A percentile compares a stretch with the other conserved stretches of the same genome.
Evolutionary conservation across 2,113 vertebrate species (phyloP).

Genomic region (Mesoclemmys tuberculata): DNA sequence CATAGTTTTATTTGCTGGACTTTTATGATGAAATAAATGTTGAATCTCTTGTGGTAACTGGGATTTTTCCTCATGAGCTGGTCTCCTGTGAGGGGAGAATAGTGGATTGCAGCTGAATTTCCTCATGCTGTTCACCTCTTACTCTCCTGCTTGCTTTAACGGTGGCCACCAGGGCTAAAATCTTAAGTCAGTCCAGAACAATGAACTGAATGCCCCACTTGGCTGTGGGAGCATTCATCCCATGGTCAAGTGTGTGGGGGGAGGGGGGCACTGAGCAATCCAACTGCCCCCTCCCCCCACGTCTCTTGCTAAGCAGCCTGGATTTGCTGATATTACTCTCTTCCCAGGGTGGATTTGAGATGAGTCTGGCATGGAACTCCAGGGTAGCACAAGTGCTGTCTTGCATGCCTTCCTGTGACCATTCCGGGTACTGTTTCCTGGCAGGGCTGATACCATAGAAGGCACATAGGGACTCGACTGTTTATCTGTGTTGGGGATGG

Average conservation of each 20-base stretch:
- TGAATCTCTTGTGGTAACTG: conserved; percentile 82
- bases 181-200: neutral
- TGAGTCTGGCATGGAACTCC: neutral
- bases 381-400: neutral
- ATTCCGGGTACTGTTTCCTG: neutral
- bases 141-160: neutral
- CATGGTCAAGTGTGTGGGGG: too few species aligned
- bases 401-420: neutral
- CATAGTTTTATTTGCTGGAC: conserved; percentile 92
- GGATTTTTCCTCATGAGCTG: conserved; percentile 36
- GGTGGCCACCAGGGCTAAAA: too few species aligned
- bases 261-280: too few species aligned
- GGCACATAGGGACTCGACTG: neutral
- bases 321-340: neutral
- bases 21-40: conserved; percentile 93
- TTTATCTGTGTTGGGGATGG: neutral
- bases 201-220: too few species aligned
- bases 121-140: neutral
- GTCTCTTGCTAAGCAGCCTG: neutral
- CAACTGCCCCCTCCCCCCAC: too few species aligned
- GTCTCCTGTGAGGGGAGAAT: neutral
- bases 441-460: neutral
- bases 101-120: neutral
- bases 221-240: too few species aligned
- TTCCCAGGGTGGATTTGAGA: neutral